phyloP scores from a whole-genome alignment of 2,888 invertebrate species.

The Tenthredo livida region DNA sequence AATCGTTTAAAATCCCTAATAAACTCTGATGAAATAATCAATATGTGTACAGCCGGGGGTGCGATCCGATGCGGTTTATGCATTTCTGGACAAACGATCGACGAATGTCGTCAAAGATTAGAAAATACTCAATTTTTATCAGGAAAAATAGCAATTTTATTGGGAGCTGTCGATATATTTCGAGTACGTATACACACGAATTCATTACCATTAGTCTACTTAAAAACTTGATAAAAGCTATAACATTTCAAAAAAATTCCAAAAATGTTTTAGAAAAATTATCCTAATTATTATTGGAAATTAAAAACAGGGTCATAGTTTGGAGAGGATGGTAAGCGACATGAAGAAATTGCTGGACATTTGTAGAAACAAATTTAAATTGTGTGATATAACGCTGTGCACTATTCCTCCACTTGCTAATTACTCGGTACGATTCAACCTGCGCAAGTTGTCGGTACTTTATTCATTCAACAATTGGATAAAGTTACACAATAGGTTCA shows the following conservation, averaged over 20 bases:
- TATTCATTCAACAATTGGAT: slow-evolving; percentile 66
- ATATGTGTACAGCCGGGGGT: slow-evolving; percentile 61
- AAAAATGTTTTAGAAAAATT: not conserved
- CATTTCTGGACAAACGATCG: slow-evolving; percentile 69
- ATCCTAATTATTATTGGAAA: not conserved
- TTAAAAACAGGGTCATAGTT: slow-evolving; percentile 59
- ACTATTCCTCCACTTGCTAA: slow-evolving; percentile 70
- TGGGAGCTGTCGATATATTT: slow-evolving; percentile 71
- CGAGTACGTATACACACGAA: slow-evolving; percentile 59
- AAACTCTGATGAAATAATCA: not conserved
- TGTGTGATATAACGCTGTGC: slow-evolving; percentile 67
- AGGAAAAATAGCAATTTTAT: slow-evolving; percentile 65
- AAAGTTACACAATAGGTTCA: slow-evolving; percentile 15
- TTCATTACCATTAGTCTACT: slow-evolving; percentile 2
- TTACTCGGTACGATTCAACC: slow-evolving; percentile 59
- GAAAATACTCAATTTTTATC: slow-evolving; percentile 62
- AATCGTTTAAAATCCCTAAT: not conserved
- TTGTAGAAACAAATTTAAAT: slow-evolving; percentile 61
- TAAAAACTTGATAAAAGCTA: too few relatives aligned
- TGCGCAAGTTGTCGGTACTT: slow-evolving; percentile 56
- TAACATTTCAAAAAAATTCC: not conserved
- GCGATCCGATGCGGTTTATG: slow-evolving; percentile 68
- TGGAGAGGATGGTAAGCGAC: slow-evolving; percentile 62
- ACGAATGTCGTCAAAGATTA: slow-evolving; percentile 62
- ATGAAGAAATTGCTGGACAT: slow-evolving; percentile 62